phyloP scores from a whole-genome alignment of 2,113 vertebrate genomes.

The Marmota monax region DNA sequence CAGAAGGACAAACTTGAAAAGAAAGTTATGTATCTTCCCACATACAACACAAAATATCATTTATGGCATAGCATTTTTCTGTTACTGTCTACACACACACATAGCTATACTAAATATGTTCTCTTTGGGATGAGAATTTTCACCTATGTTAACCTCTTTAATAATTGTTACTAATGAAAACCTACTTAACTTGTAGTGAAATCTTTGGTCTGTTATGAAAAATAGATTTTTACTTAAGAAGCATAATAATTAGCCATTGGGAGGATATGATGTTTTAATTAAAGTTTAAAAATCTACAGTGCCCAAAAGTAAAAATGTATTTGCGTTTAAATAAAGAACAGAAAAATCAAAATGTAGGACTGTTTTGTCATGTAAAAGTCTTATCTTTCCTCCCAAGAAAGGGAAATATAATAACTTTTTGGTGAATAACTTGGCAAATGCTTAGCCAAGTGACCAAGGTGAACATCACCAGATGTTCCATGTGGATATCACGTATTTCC shows the following conservation, averaged over 20 bases:
- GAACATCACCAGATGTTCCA: neutral
- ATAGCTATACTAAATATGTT: neutral
- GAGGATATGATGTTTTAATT: neutral
- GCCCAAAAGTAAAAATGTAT: conserved; percentile 6
- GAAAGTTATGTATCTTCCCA: neutral
- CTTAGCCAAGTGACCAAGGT: neutral
- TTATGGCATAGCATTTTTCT: neutral
- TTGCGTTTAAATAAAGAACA: neutral
- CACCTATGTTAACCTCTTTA: neutral
- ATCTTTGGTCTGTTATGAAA: neutral
- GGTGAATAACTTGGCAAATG: neutral
- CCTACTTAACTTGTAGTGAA: neutral
- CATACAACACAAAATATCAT: conserved; percentile 19
- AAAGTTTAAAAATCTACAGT: neutral
- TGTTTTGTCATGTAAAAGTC: neutral
- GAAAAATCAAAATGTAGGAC: neutral
- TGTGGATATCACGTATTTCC: neutral
- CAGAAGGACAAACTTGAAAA: neutral
- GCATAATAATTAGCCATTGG: neutral
- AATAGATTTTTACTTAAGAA: neutral
- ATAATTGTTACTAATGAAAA: neutral
- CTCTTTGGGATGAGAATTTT: neutral
- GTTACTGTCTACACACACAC: neutral
- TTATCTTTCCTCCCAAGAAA: neutral
- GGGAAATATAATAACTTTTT: neutral